Percentiles rank a stretch among this genome's conserved stretches.
phyloP scores from a whole-genome alignment of 2,888 invertebrate genomes.

The Drosophila recens region DNA sequence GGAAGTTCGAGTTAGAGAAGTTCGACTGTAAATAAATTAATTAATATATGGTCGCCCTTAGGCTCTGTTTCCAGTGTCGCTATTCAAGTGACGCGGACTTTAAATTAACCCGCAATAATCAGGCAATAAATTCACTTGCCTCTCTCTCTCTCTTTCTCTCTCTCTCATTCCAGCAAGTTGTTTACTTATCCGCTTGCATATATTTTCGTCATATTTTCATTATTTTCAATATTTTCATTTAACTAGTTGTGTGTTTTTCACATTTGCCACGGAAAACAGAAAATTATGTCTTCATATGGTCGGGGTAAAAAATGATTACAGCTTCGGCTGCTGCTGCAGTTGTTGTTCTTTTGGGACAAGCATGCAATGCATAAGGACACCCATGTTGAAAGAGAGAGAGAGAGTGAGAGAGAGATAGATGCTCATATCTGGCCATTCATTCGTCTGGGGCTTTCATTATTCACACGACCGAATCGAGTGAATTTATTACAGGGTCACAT shows the following conservation, averaged over 20 bases:
- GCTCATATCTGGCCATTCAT: slow-evolving; percentile 48
- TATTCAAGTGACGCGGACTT: slow-evolving; percentile 6
- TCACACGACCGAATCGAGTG: slow-evolving; percentile 43
- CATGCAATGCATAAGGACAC: slow-evolving; percentile 17
- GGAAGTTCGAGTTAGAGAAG: too few relatives aligned
- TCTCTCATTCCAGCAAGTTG: slow-evolving; percentile 19
- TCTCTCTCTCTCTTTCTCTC: not conserved
- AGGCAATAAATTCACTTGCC: slow-evolving; percentile 56
- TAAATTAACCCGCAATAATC: slow-evolving; percentile 70
- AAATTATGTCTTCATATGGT: slow-evolving; percentile 54
- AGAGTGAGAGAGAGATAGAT: slow-evolving; percentile 4
- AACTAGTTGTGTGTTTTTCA: slow-evolving; percentile 42
- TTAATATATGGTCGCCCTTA: not conserved
- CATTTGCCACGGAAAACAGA: slow-evolving; percentile 8
- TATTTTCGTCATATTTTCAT: slow-evolving; percentile 40
- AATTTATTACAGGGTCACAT: slow-evolving; percentile 71
- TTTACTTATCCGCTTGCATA: slow-evolving; percentile 33
- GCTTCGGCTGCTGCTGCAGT: slow-evolving; percentile 16
- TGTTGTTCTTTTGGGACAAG: slow-evolving; percentile 26
- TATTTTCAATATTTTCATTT: slow-evolving; percentile 61
- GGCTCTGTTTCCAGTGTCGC: not conserved
- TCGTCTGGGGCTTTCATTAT: slow-evolving; percentile 60
- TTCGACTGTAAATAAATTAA: too few relatives aligned
- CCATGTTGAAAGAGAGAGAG: not conserved
- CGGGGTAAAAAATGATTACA: slow-evolving; percentile 37